Base-by-base conservation (phyloP, 2,888 invertebrate genomes). In the Thymelicus sylvestris region DNA sequence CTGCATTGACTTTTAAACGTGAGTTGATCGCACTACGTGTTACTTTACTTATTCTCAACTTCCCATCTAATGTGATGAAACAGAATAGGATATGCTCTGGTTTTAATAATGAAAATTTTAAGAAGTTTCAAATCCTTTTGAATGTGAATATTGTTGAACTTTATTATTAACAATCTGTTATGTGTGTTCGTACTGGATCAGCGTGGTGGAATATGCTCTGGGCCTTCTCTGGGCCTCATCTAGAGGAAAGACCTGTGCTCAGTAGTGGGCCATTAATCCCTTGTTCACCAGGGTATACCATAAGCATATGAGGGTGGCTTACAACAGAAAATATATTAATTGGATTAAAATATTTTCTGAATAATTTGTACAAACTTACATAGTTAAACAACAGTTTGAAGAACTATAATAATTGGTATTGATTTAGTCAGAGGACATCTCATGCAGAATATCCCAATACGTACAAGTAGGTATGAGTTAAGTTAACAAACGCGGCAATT, bases 1-100 rank as follows among this genome's bases (percentile, higher is more conserved):
- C 79, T 76, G 82, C 81, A 80, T 77, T 78, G 79, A 78, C 80
- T 84, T 83, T 84, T 83, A 86, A 79, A 81, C 82, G 80, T 81
- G 81, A 80, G 76, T 81, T 81, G 80, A 82, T 80, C 61, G 68
- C 71, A 74, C 55, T 67, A 65, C 72, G 74, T 71, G 75, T 76
- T 78, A 75, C 63, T 72, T 78, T 78, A 79, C 77, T 80, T 79
- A 78, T 75, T 75, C 77, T 76, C 69, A 73, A 73, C 75, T 77
- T 75, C 73, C 72, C 70, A 64, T 39, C n/a, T 66, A 71, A 71
- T 71, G 60, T 59, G 59, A 57, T 70, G 38, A 57, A 52, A 70
- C 50, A 57, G 65, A 65, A 60, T 70, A 64, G 38, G 2, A 41
- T 64, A 69, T 63, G 62, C 1, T 63, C 50, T 19, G 66, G 19